Evolutionary conservation across 64 coral and sea anemone species (phyloP), one percentile per base, ranked within the genome.

Genomic region (Dendronephthya gigantea): DNA sequence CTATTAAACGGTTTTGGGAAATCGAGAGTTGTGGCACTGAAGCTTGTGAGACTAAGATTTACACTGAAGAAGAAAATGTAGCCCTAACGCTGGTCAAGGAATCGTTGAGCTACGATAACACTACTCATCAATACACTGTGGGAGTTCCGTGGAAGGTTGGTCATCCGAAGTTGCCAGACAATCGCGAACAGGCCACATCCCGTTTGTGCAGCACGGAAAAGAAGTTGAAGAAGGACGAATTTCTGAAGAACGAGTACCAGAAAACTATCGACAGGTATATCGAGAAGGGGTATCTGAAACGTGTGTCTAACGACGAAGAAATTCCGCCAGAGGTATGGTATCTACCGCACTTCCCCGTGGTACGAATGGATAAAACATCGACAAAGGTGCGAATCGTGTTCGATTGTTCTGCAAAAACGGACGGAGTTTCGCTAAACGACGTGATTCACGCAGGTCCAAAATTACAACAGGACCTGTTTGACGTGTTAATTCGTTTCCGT

Each of bases 281-380:
- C 31, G 74, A 82, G 29, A 82, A 86, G 10, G 48, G 88, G 22
- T 82, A 90, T 31, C 19, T 86, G 6, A 12, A 35, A 36, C 79
- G 85, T n/a, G 39, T 87, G 13, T 0, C 19, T n/a, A 7, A 1
- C 29, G 33, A 38, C 22, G 89, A 90, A 59, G 35, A 30, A 35
- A 8, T 2, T 7, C 84, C 31, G 16, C 14, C 70, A 58, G 51
- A 86, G 9, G 70, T 87, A 17, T 90, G 89, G 84, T 90, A 87
- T 28, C 40, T 90, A 14, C 76, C 55, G 31, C 89, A 90, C 59
- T 86, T 87, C 86, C 84, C 84, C 7, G 40, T 87, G 31, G 84
- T 86, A 12, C 47, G 72, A 38, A 86, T 90, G 69, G 69, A 90
- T 51, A 90, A 90, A 31, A 6, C 37, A 16, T 83, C 87, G 17